A percentile compares a stretch with the other conserved stretches of the same genome.
These are phyloP conservation scores for Apus apus DNA, from an alignment of 2,113 vertebrate genomes.

Conservation along the genomic window DNA sequence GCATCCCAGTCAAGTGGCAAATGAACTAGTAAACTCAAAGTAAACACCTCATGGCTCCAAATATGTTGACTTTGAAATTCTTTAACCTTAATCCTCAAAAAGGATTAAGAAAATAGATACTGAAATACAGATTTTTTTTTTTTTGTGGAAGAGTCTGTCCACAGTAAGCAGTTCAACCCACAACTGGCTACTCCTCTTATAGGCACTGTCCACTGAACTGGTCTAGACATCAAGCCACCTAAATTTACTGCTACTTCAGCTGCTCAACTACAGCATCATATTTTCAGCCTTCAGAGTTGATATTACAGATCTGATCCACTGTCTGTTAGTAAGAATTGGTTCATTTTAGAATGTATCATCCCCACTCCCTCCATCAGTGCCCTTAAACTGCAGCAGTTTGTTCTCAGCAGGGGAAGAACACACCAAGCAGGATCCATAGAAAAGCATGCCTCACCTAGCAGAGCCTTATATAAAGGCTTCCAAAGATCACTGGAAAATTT, in stretches of 20 bases:
- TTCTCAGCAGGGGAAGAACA: neutral
- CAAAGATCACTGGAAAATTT: neutral
- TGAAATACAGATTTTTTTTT: neutral
- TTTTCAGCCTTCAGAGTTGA: neutral
- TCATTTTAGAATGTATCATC: neutral
- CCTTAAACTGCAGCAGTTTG: neutral
- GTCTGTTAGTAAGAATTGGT: neutral
- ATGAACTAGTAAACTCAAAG: neutral
- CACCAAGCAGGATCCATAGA: neutral
- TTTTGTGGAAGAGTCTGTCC: neutral
- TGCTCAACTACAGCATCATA: neutral
- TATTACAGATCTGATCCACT: neutral
- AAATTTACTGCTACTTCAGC: neutral
- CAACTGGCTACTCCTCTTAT: neutral
- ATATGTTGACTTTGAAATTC: neutral
- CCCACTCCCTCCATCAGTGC: neutral
- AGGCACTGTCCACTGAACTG: neutral
- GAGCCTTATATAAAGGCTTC: neutral
- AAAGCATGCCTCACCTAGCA: neutral
- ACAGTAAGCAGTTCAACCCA: neutral
- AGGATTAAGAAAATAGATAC: neutral
- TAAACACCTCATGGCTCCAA: neutral
- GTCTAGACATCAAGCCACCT: neutral
- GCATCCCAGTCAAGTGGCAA: neutral
- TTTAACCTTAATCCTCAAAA: neutral